Base-by-base conservation (phyloP, 2,797 vertebrate species). In the Pipistrellus pygmaeus region DNA sequence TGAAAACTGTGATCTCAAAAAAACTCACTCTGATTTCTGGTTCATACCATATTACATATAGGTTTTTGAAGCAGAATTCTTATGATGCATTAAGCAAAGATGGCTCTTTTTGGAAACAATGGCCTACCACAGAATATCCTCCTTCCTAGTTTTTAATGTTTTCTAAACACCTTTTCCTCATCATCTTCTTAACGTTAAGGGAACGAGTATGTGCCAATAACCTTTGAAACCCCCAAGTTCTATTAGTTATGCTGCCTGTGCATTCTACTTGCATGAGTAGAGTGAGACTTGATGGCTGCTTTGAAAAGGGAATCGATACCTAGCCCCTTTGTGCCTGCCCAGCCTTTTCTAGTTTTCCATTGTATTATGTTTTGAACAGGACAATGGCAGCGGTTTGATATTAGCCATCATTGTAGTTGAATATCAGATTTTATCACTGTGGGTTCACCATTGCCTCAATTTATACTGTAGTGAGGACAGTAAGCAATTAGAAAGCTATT, bases 61-160 rank as follows among this genome's bases (percentile, higher is more conserved):
- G 5, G 30, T 57, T 96, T 94, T 66, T 78, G 69, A 89, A 48
- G 44, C 30, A 93, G 48, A 77, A 73, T 73, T 91, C 93, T 11
- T 9, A 88, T 93, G 73, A 71, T 92, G 8, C 72, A 13, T 83
- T 69, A 62, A 95, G 38, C 15, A 60, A 78, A 62, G 27, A 2
- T n/a, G 8, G 27, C 68, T 83, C 75, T 44, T 32, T 30, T 53
- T 75, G 64, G 38, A 64, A 83, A 38, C 44, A 71, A 27, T 85
- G 12, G 11, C 41, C 15, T 89, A 11, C 30, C 91, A 14, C 4
- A 88, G 51, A 75, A 66, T 95, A 77, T 81, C 18, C 14, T 27
- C 5, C 23, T 94, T 93, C 20, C 46, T 44, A 44, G 3, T 64
- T 78, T 55, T 10, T 64, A 57, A 2, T 27, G 30, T 85, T 66